These are phyloP conservation scores for Mnemiopsis leidyi DNA, from an alignment of 37 sponge, comb jelly and placozoan genomes.

Conservation along the genomic window DNA sequence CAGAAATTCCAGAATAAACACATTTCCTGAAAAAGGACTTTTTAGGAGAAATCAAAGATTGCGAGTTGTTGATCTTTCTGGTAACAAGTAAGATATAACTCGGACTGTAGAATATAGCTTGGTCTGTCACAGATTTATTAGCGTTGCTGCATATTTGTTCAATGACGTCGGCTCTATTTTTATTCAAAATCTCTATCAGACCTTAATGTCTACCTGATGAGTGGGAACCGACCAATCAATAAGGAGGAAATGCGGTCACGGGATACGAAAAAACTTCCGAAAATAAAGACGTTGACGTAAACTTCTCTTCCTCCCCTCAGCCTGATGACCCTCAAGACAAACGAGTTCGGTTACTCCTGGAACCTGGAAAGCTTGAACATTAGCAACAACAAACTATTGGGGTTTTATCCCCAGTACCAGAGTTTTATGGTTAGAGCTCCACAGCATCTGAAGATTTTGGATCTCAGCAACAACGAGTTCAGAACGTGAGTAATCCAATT, in stretches of 20 bases:
- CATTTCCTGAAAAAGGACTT: background rate
- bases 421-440: background rate
- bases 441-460: background rate
- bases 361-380: background rate
- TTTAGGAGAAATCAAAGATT: background rate
- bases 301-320: too few relatives aligned
- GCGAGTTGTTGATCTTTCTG: background rate
- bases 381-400: background rate
- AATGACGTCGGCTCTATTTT: too few relatives aligned
- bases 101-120: too few relatives aligned
- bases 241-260: too few relatives aligned
- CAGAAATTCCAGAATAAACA: background rate
- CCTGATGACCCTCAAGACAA: background rate
- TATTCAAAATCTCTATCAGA: too few relatives aligned
- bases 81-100: background rate
- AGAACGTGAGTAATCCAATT: background rate
- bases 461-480: background rate
- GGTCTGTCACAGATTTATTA: too few relatives aligned
- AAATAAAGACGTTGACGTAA: too few relatives aligned
- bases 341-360: background rate
- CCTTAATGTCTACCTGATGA: too few relatives aligned
- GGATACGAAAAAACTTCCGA: too few relatives aligned
- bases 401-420: background rate
- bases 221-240: too few relatives aligned
- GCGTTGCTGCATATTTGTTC: too few relatives aligned